These are phyloP conservation scores for Cephus nigrinus DNA, from an alignment of 2,888 invertebrate genomes.

Conservation along the genomic window DNA sequence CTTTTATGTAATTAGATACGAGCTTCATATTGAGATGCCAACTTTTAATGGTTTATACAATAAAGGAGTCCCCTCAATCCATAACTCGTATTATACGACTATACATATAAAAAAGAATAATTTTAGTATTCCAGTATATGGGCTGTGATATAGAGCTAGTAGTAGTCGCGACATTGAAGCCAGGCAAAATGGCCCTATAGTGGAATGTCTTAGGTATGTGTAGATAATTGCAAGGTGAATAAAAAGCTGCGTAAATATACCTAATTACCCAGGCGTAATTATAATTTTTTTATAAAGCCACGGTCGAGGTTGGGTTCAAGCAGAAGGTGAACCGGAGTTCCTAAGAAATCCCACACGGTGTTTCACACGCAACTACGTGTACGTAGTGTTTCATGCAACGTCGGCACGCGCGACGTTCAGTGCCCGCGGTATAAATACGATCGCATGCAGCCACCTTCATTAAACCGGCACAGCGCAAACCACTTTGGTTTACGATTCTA, in stretches of 20 bases:
- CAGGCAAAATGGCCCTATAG: background rate
- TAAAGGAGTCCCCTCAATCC: too few species aligned
- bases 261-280: conserved; percentile 4
- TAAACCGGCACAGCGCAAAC: conserved; percentile 38
- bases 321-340: conserved; percentile 40
- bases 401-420: conserved; percentile 45
- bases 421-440: conserved; percentile 45
- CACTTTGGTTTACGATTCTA: conserved; percentile 39
- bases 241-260: conserved; percentile 3
- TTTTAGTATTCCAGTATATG: background rate
- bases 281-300: conserved; percentile 6
- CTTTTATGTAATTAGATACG: too few species aligned
- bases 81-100: background rate
- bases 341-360: conserved; percentile 44
- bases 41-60: too few species aligned
- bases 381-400: conserved; percentile 5
- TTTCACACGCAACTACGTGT: conserved; percentile 34
- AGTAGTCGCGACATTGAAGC: background rate
- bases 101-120: background rate
- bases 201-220: background rate
- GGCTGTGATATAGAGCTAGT: background rate
- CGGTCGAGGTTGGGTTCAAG: conserved; percentile 5
- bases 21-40: too few species aligned
- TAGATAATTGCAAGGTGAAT: background rate
- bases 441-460: conserved; percentile 45